These are phyloP conservation scores for Archivesica marissinica DNA, from an alignment of 1,140 invertebrate genomes.

Conservation along the genomic window DNA sequence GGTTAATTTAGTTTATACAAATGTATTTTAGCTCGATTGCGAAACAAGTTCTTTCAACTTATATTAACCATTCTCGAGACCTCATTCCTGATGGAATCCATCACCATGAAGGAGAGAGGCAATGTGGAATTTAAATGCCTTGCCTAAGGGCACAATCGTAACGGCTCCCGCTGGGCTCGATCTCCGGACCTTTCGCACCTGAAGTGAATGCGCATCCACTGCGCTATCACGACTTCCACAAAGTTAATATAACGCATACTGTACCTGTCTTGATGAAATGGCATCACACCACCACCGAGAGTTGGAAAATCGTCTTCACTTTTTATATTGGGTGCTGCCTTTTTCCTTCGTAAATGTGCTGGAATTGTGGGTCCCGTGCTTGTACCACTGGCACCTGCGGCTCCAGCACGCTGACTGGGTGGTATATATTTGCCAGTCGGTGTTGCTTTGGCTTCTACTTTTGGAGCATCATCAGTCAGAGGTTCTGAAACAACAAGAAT, in stretches of 20 bases:
- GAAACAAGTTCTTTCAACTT: no score
- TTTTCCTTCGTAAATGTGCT: conserved; percentile 63
- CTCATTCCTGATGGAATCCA: no score
- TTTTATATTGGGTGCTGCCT: conserved; percentile 73
- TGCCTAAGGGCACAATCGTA: no score
- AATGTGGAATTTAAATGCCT: no score
- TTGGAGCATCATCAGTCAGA: conserved; percentile 44
- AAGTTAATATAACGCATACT: background rate
- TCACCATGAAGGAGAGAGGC: no score
- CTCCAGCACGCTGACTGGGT: conserved; percentile 63
- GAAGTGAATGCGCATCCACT: no score
- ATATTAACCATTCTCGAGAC: no score
- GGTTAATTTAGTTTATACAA: no score
- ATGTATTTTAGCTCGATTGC: no score
- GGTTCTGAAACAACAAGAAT: conserved; percentile 17
- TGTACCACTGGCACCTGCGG: conserved; percentile 5
- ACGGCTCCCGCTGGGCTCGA: no score
- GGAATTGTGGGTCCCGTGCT: conserved; percentile 40
- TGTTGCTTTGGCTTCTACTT: conserved; percentile 60
- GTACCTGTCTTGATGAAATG: conserved; percentile 46
- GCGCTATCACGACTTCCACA: no score
- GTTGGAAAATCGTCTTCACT: conserved; percentile 77
- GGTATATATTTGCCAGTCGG: conserved; percentile 71
- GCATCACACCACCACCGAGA: conserved; percentile 65
- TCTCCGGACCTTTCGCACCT: no score